Conservation (phyloP, 2,113 vertebrate species). For the Gobiocypris rarus region DNA sequence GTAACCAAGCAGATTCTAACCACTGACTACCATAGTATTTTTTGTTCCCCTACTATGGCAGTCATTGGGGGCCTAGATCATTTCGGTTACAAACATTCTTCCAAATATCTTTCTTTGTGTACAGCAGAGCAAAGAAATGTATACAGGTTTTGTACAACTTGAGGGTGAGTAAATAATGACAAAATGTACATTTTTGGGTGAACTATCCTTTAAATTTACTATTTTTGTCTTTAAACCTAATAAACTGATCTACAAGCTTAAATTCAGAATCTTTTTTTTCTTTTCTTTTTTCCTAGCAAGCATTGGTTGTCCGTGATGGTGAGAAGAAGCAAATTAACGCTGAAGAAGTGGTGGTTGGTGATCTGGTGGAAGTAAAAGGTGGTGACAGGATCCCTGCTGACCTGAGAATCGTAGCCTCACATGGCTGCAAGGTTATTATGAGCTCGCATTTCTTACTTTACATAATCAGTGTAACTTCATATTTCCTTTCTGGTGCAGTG, state of each 20-base stretch:
- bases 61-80: too few relatives aligned
- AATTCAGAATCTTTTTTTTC: too few relatives aligned
- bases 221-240: not conserved
- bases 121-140: too few relatives aligned
- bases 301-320: conserved; percentile 80
- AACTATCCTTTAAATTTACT: not conserved
- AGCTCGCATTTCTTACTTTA: not conserved
- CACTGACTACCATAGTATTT: too few relatives aligned
- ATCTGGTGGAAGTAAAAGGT: conserved; percentile 82
- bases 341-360: conserved; percentile 78
- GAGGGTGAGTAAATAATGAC: too few relatives aligned
- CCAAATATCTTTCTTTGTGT: too few relatives aligned
- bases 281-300: conserved; percentile 72
- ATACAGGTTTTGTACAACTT: too few relatives aligned
- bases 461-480: not conserved
- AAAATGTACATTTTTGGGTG: too few relatives aligned
- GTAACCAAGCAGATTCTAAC: too few relatives aligned
- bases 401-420: conserved; percentile 78
- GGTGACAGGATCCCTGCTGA: conserved; percentile 82
- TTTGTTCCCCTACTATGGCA: too few relatives aligned
- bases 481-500: not conserved
- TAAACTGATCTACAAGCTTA: not conserved
- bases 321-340: conserved; percentile 81
- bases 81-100: too few relatives aligned
- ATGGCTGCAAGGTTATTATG: conserved; percentile 76